phyloP scores from a whole-genome alignment of 2,113 vertebrate species.

The Perca schrenkii region DNA sequence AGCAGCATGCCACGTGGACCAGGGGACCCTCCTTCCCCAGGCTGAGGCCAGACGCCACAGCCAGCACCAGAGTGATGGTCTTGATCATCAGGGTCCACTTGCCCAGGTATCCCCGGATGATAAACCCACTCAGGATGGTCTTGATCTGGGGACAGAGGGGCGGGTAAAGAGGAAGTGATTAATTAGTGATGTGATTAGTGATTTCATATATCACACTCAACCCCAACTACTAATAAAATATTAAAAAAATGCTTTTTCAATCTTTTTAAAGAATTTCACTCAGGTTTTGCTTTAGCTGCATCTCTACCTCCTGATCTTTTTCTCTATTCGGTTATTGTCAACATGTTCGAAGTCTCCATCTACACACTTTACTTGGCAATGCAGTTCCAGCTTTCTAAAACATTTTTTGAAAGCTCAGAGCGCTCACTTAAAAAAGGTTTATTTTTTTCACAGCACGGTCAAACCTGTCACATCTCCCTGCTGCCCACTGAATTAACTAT shows the following conservation, averaged over 20 bases:
- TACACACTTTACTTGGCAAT: not conserved
- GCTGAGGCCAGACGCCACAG: constrained; percentile 97
- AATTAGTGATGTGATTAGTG: no score
- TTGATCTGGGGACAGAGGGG: constrained; percentile 89
- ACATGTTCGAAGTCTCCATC: not conserved
- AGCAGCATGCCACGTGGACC: constrained; percentile 99
- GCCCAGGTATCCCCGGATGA: constrained; percentile 98
- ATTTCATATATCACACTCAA: not conserved
- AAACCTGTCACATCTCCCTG: constrained; percentile 1
- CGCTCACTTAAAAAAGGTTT: not conserved
- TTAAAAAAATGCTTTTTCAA: not conserved
- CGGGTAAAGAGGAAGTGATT: not conserved
- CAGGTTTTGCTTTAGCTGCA: not conserved
- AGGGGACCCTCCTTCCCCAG: constrained; percentile 98
- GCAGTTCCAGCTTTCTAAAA: not conserved
- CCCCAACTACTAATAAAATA: not conserved
- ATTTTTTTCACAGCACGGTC: not conserved
- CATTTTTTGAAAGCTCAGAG: not conserved
- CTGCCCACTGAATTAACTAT: not conserved
- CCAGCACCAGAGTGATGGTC: constrained; percentile 97
- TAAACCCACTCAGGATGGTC: constrained; percentile 98
- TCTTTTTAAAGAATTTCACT: not conserved
- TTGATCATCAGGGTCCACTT: constrained; percentile 99
- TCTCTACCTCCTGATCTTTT: not conserved
- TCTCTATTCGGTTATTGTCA: not conserved